Percentiles rank a stretch among this genome's conserved stretches.
phyloP scores from a whole-genome alignment of 1,140 invertebrate species.

The Neotoxoptera formosana region DNA sequence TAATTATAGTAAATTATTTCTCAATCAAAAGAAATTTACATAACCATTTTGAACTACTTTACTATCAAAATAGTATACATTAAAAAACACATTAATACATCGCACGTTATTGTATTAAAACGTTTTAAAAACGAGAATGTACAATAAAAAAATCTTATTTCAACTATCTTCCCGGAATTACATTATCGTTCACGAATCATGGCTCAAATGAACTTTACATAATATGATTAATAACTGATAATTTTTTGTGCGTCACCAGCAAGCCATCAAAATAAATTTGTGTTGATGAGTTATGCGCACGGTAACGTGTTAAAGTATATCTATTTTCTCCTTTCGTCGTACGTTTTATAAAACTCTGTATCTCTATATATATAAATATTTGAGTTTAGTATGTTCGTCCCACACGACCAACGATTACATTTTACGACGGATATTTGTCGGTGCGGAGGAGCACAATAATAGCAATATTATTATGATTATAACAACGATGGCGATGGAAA shows the following conservation, averaged over 20 bases:
- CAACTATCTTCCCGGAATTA: not conserved
- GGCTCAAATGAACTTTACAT: not conserved
- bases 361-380: not conserved
- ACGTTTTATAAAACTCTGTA: not conserved
- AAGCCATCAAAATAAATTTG: not conserved
- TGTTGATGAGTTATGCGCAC: not conserved
- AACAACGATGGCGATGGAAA: not conserved
- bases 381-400: not conserved
- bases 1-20: too few species aligned
- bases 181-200: not conserved
- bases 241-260: not conserved
- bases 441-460: not conserved
- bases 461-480: slow-evolving; percentile 20
- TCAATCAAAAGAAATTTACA: too few species aligned
- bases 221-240: not conserved
- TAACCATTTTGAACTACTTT: too few species aligned
- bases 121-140: not conserved
- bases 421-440: not conserved
- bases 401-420: not conserved
- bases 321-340: not conserved
- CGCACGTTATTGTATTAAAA: not conserved
- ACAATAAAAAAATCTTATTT: not conserved
- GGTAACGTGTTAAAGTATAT: not conserved
- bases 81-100: not conserved
- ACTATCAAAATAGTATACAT: not conserved